phyloP scores from a whole-genome alignment of 1,140 invertebrate genomes.

The Chironomus striatipennis region DNA sequence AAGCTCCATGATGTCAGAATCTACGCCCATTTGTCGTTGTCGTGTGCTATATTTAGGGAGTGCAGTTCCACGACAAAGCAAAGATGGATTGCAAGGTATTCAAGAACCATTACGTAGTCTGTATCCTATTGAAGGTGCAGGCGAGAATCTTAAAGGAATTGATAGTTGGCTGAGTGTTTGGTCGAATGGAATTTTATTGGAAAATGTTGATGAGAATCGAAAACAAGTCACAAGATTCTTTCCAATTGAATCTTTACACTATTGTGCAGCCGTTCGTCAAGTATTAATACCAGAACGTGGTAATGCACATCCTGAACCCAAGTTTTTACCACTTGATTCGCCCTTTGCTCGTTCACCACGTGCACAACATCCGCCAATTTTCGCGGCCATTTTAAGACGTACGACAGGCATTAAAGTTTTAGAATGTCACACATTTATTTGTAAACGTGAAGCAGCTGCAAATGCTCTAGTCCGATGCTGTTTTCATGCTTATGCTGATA shows the following conservation, averaged over 20 bases:
- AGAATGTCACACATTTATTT: conserved; percentile 98
- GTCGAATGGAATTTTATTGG: conserved; percentile 90
- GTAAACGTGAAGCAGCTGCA: conserved; percentile 88
- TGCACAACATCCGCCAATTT: conserved; percentile 88
- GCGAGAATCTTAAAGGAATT: conserved; percentile 77
- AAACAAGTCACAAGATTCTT: conserved; percentile 95
- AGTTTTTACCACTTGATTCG: conserved; percentile 93
- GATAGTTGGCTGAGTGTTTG: conserved; percentile 97
- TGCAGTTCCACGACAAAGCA: conserved; percentile 93
- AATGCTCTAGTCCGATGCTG: conserved; percentile 90
- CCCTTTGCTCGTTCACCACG: conserved; percentile 86
- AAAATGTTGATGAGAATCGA: conserved; percentile 93
- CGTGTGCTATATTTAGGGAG: conserved; percentile 97
- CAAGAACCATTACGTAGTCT: conserved; percentile 93
- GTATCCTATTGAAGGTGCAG: conserved; percentile 73
- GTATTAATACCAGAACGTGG: conserved; percentile 54
- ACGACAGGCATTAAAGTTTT: conserved; percentile 97
- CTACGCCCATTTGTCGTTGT: conserved; percentile 90
- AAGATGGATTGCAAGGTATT: conserved; percentile 94
- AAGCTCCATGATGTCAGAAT: conserved; percentile 42
- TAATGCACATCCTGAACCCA: conserved; percentile 48
- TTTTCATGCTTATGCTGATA: conserved; percentile 92
- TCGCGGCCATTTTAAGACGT: conserved; percentile 89
- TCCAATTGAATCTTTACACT: conserved; percentile 91
- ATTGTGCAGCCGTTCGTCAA: conserved; percentile 93